Percentiles rank a stretch among this genome's conserved stretches.
Conservation (phyloP, 2,797 vertebrate species). For the Parauchenoglanis ngamensis region DNA sequence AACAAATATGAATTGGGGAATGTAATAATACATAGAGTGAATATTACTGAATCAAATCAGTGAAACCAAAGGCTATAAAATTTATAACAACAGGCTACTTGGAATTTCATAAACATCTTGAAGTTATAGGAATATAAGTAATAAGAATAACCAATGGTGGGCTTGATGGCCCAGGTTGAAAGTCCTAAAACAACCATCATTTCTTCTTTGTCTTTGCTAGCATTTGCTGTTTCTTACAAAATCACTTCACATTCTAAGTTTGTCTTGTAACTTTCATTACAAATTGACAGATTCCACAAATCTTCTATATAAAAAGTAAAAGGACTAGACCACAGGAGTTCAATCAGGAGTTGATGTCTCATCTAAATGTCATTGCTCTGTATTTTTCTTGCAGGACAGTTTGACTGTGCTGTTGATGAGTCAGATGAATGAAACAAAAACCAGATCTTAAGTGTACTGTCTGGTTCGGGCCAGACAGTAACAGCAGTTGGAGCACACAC, state of each 20-base stretch:
- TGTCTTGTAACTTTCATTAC: no score
- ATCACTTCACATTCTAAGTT: not conserved
- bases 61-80: not conserved
- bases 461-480: not conserved
- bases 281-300: not conserved
- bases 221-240: not conserved
- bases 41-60: not conserved
- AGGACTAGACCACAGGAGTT: not conserved
- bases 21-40: not conserved
- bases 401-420: conserved; percentile 12
- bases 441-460: conserved; percentile 31
- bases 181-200: not conserved
- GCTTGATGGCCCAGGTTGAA: not conserved
- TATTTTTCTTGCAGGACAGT: conserved; percentile 32
- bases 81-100: not conserved
- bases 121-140: not conserved
- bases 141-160: not conserved
- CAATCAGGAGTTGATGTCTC: conserved; percentile 27
- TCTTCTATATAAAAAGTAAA: conserved; percentile 4
- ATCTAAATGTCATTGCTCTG: conserved; percentile 46
- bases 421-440: conserved; percentile 7
- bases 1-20: not conserved
- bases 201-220: not conserved
- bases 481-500: not conserved
- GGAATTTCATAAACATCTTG: not conserved